Conservation (phyloP, 2,888 invertebrate genomes). For the Fragum sueziense region DNA sequence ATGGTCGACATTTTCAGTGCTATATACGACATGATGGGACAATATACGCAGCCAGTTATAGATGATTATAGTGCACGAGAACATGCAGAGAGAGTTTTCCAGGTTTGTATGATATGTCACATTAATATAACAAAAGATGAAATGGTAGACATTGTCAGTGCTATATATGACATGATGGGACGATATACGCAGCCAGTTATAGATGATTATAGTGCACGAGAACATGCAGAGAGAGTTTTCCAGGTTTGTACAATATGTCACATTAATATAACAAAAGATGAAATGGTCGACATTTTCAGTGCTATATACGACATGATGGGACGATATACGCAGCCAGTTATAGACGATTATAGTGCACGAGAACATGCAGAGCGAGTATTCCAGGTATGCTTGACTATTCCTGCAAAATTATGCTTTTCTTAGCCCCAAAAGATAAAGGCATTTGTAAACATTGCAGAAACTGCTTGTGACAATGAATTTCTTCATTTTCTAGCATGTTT, state of each 20-base stretch:
- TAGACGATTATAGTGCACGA: conserved; percentile 92
- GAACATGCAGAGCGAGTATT: conserved; percentile 97
- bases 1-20: conserved; percentile 97
- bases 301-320: conserved; percentile 98
- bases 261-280: conserved; percentile 95
- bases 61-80: conserved; percentile 93
- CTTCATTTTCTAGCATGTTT: no score
- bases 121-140: conserved; percentile 96
- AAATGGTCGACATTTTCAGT: conserved; percentile 97
- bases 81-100: conserved; percentile 96
- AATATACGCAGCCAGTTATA: conserved; percentile 91
- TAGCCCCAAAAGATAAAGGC: no score
- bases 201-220: conserved; percentile 92
- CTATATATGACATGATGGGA: conserved; percentile 97
- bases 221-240: conserved; percentile 96
- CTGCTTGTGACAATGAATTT: no score
- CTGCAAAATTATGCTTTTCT: no score
- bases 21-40: conserved; percentile 97
- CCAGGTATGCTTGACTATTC: no score
- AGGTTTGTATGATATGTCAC: no score
- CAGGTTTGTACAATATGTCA: conserved; percentile 98
- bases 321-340: conserved; percentile 91
- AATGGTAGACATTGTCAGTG: conserved; percentile 96
- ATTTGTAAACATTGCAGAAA: no score
- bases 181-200: conserved; percentile 92